These are phyloP conservation scores for Paralinhomoeus sp. DNA, from an alignment of 2,888 invertebrate genomes.

Conservation along the genomic window DNA sequence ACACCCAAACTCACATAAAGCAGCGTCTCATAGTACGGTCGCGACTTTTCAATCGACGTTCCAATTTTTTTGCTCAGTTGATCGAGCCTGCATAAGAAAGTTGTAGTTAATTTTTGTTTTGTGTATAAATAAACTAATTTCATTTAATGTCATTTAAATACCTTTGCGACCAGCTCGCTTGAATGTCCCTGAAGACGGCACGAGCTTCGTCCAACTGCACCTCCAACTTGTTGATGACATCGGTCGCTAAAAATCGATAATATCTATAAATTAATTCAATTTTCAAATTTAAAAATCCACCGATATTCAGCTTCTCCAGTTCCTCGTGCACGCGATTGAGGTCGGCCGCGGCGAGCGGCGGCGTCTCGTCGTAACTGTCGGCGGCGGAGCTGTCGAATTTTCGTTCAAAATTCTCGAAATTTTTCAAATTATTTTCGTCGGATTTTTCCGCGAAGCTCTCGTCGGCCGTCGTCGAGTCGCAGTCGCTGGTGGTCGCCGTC, in stretches of 20 bases:
- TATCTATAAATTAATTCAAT: too few relatives aligned
- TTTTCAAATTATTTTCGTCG: too few relatives aligned
- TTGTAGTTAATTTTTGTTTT: too few relatives aligned
- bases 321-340: slow-evolving; percentile 26
- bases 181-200: slow-evolving; percentile 14
- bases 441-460: too few relatives aligned
- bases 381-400: too few relatives aligned
- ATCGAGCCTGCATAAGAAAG: slow-evolving; percentile 11
- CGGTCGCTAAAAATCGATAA: slow-evolving; percentile 16
- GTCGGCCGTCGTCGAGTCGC: too few relatives aligned
- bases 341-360: slow-evolving; percentile 14
- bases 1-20: slow-evolving; percentile 6
- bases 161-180: slow-evolving; percentile 16
- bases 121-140: background rate
- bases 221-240: slow-evolving; percentile 29
- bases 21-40: slow-evolving; percentile 22
- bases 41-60: slow-evolving; percentile 18
- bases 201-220: slow-evolving; percentile 25
- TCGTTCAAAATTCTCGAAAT: too few relatives aligned
- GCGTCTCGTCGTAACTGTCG: slow-evolving; percentile 4
- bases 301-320: slow-evolving; percentile 29
- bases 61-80: slow-evolving; percentile 21
- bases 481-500: too few relatives aligned
- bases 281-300: too few relatives aligned
- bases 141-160: too few relatives aligned